A percentile compares a stretch with the other conserved stretches of the same genome.
phyloP scores from a whole-genome alignment of 2,113 vertebrate genomes.

The Anhinga rufa region DNA sequence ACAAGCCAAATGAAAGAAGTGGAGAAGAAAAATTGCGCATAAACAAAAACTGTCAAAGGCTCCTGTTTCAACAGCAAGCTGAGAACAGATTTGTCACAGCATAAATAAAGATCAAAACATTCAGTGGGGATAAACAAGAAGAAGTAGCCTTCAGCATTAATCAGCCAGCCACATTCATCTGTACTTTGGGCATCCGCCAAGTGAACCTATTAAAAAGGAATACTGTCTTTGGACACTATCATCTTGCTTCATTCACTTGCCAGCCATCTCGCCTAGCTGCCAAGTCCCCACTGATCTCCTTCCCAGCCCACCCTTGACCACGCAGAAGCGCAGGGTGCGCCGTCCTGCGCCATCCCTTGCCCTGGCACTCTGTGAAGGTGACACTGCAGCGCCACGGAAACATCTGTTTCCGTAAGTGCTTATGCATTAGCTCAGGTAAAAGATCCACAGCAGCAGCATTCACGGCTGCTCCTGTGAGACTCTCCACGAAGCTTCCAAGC shows the following conservation, averaged over 20 bases:
- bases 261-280: not conserved
- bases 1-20: not conserved
- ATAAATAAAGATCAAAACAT: not conserved
- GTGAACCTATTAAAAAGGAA: not conserved
- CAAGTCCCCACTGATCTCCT: not conserved
- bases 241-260: not conserved
- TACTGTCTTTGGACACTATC: not conserved
- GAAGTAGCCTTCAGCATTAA: not conserved
- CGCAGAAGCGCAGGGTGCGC: accelerated
- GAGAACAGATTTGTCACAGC: not conserved
- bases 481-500: not conserved
- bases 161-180: not conserved
- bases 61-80: not conserved
- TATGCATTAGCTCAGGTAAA: not conserved
- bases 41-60: not conserved
- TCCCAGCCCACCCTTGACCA: accelerated
- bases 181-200: not conserved
- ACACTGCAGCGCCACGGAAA: not conserved
- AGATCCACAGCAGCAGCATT: not conserved
- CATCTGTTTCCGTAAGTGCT: not conserved
- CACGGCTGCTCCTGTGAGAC: not conserved
- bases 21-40: not conserved
- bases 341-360: not conserved
- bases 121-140: not conserved
- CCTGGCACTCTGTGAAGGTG: not conserved